Evolutionary conservation across 2,113 vertebrate genomes (phyloP), one percentile per base, ranked within the genome.

Genomic region (Haemorhous mexicanus): DNA sequence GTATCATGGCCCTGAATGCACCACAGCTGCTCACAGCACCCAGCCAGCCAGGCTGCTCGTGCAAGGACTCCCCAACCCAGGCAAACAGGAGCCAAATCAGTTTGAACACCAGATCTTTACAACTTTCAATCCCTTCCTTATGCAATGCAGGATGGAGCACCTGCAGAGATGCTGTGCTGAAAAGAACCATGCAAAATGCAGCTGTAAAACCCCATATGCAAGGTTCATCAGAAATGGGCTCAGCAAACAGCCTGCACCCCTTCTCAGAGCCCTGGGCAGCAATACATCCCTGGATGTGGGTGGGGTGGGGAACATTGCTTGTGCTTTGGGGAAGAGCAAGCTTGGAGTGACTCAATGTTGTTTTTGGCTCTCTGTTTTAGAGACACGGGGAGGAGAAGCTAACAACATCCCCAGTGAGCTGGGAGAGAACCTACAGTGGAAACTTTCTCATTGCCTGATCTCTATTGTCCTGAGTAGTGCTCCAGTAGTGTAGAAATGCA

Each of bases 261-360:
- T 83, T 50, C 87, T 59, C 75, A 20, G 59, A 30, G 58, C 68
- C 50, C 82, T 63, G 41, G 50, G 70, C 75, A 79, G 90, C 75
- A 91, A 32, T 59, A 35, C 74, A 80, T 63, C 78, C 67, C 90
- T 85, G 78, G 35, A 62, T 70, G 75, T 92, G 91, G 87, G 93
- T 93, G 91, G 94, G 74, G 94, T 79, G 74, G 81, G 66, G 95
- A 97, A 87, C 73, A 41, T 8, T 56, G 73, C 93, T 68, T 78
- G 69, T 32, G 30, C 87, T 95, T 95, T 95, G 72, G 72, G 93
- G 94, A 95, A 94, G 92, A 94, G 52, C 79, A 86, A 94, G 70
- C 61, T 26, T 67, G 59, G 72, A 95, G 89, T 97, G 96, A 97
- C 85, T 96, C 95, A 96, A 78, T 94, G 94, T 95, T 96, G 82